Evolutionary conservation across 2,888 invertebrate genomes (phyloP), one percentile per base, ranked within the genome.

Genomic region (Archips xylosteana): DNA sequence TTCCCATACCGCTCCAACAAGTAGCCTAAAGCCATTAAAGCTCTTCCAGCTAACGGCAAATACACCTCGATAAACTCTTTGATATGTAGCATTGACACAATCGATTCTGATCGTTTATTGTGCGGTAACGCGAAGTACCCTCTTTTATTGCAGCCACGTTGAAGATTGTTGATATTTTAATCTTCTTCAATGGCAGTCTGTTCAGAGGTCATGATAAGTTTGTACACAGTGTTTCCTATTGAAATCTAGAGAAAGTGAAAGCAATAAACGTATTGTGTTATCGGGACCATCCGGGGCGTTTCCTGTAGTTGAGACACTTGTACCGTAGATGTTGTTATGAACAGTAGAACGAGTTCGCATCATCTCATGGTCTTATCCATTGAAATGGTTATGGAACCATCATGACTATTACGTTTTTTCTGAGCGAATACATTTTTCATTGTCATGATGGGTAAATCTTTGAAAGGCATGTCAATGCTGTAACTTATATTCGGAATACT

Each of bases 11-110:
- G 91, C 77, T 92, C 91, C 39, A 92, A 72, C 36, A 88, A 62
- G 77, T 90, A 92, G 15, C 92, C 93, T 15, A 89, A 2, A 3
- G 87, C 87, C 92, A 92, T 92, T 59, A 92, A 67, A 51, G 80
- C 76, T 71, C 92, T 90, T 51, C 92, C 92, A 15, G 89, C 57
- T 76, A 87, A 89, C 15, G 92, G 88, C 70, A 91, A 76, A 77
- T 87, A 90, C 51, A 78, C 49, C 57, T 83, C 77, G 32, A 88
- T 8, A 49, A 80, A 67, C 45, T 74, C 75, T 61, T 79, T 71
- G 47, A 83, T 69, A 70, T 85, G 77, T 74, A 84, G 76, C 89
- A 89, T 90, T 13, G 36, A n/a, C 51, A 5, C 51, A 34, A 15
- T n/a, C 23, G 6, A 12, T 34, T n/a, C 45, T 36, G 34, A 36